These are phyloP conservation scores for Acestrorhynchus altus DNA, from an alignment of 2,797 vertebrate species.

Conservation along the genomic window DNA sequence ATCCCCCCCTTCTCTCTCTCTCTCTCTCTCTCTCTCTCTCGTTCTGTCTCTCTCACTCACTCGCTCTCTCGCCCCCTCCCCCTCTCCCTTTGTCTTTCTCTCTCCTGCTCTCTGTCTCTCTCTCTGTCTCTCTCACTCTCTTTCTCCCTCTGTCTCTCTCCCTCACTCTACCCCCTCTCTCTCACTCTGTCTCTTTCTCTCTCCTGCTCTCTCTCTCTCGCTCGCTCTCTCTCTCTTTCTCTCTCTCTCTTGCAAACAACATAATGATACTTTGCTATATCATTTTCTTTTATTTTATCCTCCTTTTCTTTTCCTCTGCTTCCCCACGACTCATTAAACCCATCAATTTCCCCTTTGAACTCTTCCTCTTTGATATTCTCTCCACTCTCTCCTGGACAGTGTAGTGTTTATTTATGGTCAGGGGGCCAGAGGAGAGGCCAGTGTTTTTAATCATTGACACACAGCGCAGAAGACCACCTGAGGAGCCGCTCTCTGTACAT, in stretches of 20 bases:
- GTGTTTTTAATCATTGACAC: slow-evolving; percentile 13
- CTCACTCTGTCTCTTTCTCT: background rate
- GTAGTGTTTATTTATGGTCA: background rate
- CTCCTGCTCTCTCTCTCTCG: background rate
- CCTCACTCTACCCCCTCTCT: background rate
- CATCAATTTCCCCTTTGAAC: background rate
- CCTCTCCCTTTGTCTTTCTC: background rate
- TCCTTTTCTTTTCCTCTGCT: background rate
- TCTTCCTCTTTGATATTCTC: background rate
- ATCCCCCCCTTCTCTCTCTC: background rate
- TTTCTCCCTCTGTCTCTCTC: background rate
- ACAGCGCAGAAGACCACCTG: slow-evolving; percentile 8
- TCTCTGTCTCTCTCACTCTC: too few relatives aligned
- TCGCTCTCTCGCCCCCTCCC: background rate
- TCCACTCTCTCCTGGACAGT: background rate
- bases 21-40: background rate
- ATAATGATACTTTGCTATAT: too few relatives aligned
- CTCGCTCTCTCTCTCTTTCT: background rate
- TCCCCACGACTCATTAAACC: background rate
- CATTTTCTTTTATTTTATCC: too few relatives aligned
- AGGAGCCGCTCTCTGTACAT: slow-evolving; percentile 6
- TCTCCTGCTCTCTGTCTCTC: too few relatives aligned
- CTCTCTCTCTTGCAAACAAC: background rate
- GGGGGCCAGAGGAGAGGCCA: background rate
- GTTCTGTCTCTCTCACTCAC: background rate